Evolutionary conservation across 2,113 vertebrate species (phyloP).

Genomic region (Gracilinanus agilis): DNA sequence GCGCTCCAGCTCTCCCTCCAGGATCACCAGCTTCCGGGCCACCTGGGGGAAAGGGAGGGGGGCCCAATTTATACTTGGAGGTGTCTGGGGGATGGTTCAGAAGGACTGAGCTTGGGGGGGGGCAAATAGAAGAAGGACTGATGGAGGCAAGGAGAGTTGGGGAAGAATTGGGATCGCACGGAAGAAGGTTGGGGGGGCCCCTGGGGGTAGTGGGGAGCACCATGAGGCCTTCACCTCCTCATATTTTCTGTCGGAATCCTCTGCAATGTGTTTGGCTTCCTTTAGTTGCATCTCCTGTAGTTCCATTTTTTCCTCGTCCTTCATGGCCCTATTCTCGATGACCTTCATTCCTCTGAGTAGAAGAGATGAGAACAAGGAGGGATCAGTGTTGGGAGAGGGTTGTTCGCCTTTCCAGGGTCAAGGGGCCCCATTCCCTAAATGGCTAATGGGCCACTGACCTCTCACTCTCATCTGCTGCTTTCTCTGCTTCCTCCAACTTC

Average conservation of each 20-base stretch:
- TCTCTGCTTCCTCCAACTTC: constrained; percentile 98
- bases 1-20: constrained; percentile 97
- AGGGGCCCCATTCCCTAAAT: background rate
- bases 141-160: background rate
- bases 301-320: constrained; percentile 99
- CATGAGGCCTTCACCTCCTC: constrained; percentile 90
- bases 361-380: constrained; percentile 9
- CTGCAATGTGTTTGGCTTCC: constrained; percentile 98
- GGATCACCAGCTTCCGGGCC: constrained; percentile 96
- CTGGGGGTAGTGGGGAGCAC: fast-evolving
- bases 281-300: constrained; percentile 99
- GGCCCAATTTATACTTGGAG: background rate
- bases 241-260: constrained; percentile 98
- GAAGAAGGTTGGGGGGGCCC: background rate
- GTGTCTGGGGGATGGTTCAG: background rate
- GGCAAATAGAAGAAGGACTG: background rate
- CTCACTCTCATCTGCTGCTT: constrained; percentile 98
- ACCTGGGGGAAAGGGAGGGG: constrained; percentile 85
- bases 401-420: fast-evolving
- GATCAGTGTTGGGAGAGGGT: background rate
- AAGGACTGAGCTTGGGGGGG: background rate
- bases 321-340: constrained; percentile 97
- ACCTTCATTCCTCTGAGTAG: constrained; percentile 97
- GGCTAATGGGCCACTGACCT: constrained; percentile 83
- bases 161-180: background rate